Evolutionary conservation across 2,113 vertebrate species (phyloP).

Genomic region (Bostrychus sinensis): DNA sequence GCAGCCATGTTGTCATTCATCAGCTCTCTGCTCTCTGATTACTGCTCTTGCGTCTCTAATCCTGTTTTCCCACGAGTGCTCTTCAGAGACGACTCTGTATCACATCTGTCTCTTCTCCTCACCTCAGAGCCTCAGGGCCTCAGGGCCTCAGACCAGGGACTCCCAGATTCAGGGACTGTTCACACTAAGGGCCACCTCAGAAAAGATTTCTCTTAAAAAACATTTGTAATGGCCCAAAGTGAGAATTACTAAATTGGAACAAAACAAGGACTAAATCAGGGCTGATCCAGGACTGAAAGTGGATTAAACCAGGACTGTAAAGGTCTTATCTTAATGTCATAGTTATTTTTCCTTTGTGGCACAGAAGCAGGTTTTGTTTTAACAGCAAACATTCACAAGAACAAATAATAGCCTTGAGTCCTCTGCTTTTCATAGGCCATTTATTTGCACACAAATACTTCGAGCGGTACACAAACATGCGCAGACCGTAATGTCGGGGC

Average conservation of each 20-base stretch:
- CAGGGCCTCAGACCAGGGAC: too few relatives aligned
- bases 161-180: too few relatives aligned
- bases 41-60: conserved; percentile 35
- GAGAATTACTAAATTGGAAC: not conserved
- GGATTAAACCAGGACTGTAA: not conserved
- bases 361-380: conserved; percentile 66
- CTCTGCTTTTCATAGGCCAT: conserved; percentile 47
- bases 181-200: not conserved
- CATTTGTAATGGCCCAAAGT: not conserved
- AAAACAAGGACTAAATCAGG: not conserved
- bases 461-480: conserved; percentile 26
- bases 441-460: conserved; percentile 71
- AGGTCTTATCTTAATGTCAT: too few relatives aligned
- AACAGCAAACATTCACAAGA: conserved; percentile 62
- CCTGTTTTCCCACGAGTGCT: conserved; percentile 50
- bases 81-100: conserved; percentile 34
- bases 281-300: not conserved
- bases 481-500: conserved; percentile 18
- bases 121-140: too few relatives aligned
- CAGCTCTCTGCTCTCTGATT: conserved; percentile 25
- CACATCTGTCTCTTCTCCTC: conserved; percentile 50
- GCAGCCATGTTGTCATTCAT: conserved; percentile 13
- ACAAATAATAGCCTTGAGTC: conserved; percentile 57
- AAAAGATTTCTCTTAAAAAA: not conserved
- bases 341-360: conserved; percentile 42